Percentiles rank a stretch among this genome's conserved stretches.
Conservation (phyloP, 2,797 vertebrate species). For the Heterohyrax brucei region DNA sequence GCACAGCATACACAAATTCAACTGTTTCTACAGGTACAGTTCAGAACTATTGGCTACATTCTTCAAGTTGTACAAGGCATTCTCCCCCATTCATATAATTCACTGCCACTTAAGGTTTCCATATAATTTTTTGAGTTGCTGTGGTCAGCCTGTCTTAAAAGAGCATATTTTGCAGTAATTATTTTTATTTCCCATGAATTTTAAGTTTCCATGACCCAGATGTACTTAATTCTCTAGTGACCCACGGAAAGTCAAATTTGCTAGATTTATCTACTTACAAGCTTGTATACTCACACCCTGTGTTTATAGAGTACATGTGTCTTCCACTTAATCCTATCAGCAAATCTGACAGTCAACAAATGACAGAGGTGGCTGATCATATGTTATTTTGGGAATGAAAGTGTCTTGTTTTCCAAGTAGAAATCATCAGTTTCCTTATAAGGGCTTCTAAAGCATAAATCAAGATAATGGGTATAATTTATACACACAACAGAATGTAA, state of each 20-base stretch:
- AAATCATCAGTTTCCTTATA: slow-evolving; percentile 31
- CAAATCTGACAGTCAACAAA: neutral
- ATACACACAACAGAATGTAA: neutral
- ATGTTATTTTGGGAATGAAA: slow-evolving; percentile 20
- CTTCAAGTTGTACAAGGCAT: too few species aligned
- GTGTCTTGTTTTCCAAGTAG: neutral
- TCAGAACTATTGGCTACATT: too few species aligned
- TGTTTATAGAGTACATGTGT: neutral
- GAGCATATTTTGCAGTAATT: neutral
- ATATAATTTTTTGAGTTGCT: too few species aligned
- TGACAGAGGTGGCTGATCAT: neutral
- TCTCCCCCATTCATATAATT: too few species aligned
- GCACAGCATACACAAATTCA: too few species aligned
- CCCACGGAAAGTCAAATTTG: neutral
- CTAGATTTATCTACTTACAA: neutral
- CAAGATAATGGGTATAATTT: slow-evolving; percentile 27
- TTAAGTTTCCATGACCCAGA: neutral
- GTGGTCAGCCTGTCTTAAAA: too few species aligned
- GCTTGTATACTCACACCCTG: neutral
- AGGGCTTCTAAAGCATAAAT: neutral
- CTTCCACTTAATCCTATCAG: slow-evolving; percentile 32
- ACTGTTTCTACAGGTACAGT: too few species aligned
- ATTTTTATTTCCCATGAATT: neutral
- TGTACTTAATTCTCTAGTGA: neutral
- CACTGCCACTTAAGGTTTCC: too few species aligned